A percentile compares a stretch with the other conserved stretches of the same genome.
Evolutionary conservation across 1,140 invertebrate species (phyloP).

Genomic region (Danaus plexippus): DNA sequence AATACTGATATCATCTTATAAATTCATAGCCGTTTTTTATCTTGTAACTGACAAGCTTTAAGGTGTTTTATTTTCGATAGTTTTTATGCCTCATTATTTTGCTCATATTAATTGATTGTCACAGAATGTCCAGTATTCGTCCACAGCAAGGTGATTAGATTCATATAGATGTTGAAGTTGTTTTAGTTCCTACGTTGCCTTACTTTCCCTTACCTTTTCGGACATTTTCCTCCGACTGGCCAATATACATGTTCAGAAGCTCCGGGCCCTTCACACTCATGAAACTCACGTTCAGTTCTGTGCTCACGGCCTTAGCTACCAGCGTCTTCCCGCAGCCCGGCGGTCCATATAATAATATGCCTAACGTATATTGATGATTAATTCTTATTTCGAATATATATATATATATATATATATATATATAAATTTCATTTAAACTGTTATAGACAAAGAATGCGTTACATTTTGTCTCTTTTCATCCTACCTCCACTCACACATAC

Average conservation of each 20-base stretch:
- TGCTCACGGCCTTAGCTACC: constrained; percentile 93
- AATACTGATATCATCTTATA: too few relatives aligned
- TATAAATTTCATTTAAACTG: constrained; percentile 1
- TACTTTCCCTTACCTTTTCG: constrained; percentile 82
- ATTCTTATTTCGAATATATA: constrained; percentile 6
- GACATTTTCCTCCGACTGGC: constrained; percentile 97
- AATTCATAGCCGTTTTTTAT: too few relatives aligned
- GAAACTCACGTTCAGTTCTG: constrained; percentile 91
- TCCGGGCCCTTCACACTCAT: constrained; percentile 94
- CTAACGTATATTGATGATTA: constrained; percentile 47
- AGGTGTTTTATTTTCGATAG: too few relatives aligned
- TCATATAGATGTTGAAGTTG: too few relatives aligned
- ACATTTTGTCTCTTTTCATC: neutral
- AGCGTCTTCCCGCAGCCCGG: constrained; percentile 95
- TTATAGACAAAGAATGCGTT: constrained; percentile 3
- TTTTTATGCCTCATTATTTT: too few relatives aligned
- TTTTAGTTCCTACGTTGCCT: too few relatives aligned
- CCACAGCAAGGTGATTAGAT: too few relatives aligned
- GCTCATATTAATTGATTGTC: too few relatives aligned
- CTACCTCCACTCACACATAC: too few relatives aligned
- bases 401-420: constrained; percentile 7
- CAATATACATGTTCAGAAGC: constrained; percentile 97
- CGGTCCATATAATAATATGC: constrained; percentile 89
- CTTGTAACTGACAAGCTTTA: too few relatives aligned
- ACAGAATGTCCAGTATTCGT: too few relatives aligned